A percentile compares a stretch with the other conserved stretches of the same genome.
Evolutionary conservation across 2,797 vertebrate genomes (phyloP).

Genomic region (Phoebastria nigripes): DNA sequence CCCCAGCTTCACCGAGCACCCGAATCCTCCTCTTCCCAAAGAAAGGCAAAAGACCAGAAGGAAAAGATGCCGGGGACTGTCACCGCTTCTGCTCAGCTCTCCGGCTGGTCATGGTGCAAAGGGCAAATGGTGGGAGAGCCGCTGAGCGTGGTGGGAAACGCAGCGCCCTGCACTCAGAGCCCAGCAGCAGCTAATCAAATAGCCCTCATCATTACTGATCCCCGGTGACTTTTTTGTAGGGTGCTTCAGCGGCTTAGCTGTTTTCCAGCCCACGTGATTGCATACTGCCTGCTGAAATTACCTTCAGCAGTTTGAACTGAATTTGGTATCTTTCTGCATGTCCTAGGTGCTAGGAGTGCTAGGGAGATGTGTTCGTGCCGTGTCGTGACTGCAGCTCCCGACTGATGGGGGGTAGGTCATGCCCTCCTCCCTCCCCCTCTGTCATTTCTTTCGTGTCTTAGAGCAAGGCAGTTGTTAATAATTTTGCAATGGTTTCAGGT

Average conservation of each 20-base stretch:
- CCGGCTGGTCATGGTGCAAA: background rate
- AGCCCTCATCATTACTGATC: background rate
- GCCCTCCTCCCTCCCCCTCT: background rate
- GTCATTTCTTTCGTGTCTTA: background rate
- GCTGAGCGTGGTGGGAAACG: fast-evolving
- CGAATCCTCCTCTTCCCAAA: background rate
- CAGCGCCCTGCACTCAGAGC: background rate
- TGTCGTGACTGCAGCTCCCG: fast-evolving
- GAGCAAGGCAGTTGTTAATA: background rate
- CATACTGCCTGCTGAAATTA: background rate
- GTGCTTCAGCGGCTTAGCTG: background rate
- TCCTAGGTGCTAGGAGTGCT: background rate
- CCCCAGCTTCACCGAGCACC: background rate
- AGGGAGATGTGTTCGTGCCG: fast-evolving
- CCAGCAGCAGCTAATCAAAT: background rate
- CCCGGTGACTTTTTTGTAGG: background rate
- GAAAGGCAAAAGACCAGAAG: background rate
- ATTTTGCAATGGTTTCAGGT: background rate
- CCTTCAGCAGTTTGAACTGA: background rate
- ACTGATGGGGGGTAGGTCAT: background rate
- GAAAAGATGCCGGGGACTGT: background rate
- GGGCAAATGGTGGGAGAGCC: background rate
- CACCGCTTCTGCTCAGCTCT: background rate
- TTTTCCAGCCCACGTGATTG: background rate
- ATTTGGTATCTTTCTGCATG: background rate